Base-by-base conservation (phyloP, 1,140 invertebrate species). In the Lepidotrigona ventralis region DNA sequence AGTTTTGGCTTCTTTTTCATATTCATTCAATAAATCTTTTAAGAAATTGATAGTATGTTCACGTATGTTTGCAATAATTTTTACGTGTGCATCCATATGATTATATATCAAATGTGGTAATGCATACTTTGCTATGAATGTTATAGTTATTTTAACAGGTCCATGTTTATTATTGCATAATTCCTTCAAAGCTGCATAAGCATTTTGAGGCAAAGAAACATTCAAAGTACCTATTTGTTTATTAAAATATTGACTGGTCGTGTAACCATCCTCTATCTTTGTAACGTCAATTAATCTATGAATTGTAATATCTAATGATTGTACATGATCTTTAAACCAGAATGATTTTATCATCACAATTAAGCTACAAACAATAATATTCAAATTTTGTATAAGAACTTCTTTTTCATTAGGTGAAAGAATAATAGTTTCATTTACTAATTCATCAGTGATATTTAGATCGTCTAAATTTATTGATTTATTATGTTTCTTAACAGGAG, bases 31-130 rank as follows among this genome's bases (percentile, higher is more conserved):
- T 53, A 96, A 81, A 73, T 93, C 93, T 83, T 94, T 92, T 0
- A 96, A 86, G 90, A 96, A 96, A 23, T 90, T 83, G 21, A 96
- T 87, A 51, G 94, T 91, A 69, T 95, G 94, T 21, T 96, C 94
- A 79, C 94, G 93, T 3, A 95, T 85, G 2, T 94, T 86, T 33
- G 88, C 84, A 4, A 94, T 81, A 56, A 93, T 90, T 79, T 94
- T 95, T 1, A 90, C 70, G 29, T 95, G 92, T 12, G 94, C 90
- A 58, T 94, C 92, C 11, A 92, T 86, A 17, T 93, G 90, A 51
- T 91, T 91, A 46, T 91, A 92, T 88, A 95, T 92, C 21, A 96
- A 84, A 80, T 95, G 90, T 14, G 94, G 93, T 63, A 96, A 84
- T 17, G 95, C 85, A 85, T 94, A 93, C 77, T 94, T 95, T 78